Conservation (phyloP, 2,888 invertebrate genomes). For the Agrochola circellaris region DNA sequence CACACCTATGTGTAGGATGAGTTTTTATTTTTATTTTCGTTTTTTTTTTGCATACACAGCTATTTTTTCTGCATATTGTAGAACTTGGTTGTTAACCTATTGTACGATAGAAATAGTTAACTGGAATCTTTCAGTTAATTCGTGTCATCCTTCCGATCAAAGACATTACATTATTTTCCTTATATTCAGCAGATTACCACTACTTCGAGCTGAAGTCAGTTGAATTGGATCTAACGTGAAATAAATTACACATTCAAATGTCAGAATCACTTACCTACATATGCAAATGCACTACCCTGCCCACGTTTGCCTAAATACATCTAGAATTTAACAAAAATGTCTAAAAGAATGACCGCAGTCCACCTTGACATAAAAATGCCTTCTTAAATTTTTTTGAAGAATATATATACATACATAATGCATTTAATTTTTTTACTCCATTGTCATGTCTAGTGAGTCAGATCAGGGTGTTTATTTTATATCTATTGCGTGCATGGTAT, state of each 20-base stretch:
- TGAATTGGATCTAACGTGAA: background rate
- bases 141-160: background rate
- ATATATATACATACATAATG: background rate
- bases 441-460: background rate
- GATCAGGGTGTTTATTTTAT: conserved; percentile 10
- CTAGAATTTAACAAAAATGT: conserved; percentile 12
- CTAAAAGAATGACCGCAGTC: conserved; percentile 20
- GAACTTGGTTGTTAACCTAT: background rate
- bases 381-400: background rate
- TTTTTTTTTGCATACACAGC: background rate
- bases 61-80: background rate
- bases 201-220: background rate
- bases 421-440: conserved; percentile 2
- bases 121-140: background rate
- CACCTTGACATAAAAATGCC: conserved; percentile 56
- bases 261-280: background rate
- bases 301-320: background rate
- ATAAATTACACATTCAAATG: background rate
- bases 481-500: background rate
- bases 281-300: conserved; percentile 10
- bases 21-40: background rate
- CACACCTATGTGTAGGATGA: background rate
- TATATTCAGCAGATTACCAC: background rate
- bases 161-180: background rate
- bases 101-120: background rate